Percentiles rank a stretch among this genome's conserved stretches.
phyloP scores from a whole-genome alignment of 2,797 vertebrate species.

The Sebastes flavidus region DNA sequence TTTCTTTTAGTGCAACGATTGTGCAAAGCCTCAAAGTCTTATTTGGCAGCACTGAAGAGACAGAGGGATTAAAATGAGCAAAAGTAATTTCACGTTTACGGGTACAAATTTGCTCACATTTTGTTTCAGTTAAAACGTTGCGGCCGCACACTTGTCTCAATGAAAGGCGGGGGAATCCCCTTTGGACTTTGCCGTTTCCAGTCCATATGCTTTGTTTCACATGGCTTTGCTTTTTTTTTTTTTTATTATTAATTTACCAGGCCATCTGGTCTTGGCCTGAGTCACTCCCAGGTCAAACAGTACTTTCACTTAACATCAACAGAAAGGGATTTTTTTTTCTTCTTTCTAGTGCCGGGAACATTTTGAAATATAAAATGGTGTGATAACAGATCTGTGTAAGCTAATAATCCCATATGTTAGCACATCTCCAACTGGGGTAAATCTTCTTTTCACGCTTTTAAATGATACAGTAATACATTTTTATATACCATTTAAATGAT shows the following conservation, averaged over 20 bases:
- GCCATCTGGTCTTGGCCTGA: slow-evolving; percentile 68
- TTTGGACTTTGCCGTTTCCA: slow-evolving; percentile 53
- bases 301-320: slow-evolving; percentile 65
- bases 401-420: slow-evolving; percentile 64
- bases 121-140: slow-evolving; percentile 57
- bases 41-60: slow-evolving; percentile 47
- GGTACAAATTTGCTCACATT: slow-evolving; percentile 65
- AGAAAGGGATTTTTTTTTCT: background rate
- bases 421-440: slow-evolving; percentile 57
- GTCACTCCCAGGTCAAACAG: slow-evolving; percentile 71
- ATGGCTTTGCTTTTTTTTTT: slow-evolving; percentile 27
- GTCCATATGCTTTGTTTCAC: slow-evolving; percentile 69
- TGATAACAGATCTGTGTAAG: slow-evolving; percentile 57
- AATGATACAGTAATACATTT: slow-evolving; percentile 19
- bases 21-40: slow-evolving; percentile 53
- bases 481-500: background rate
- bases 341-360: slow-evolving; percentile 17
- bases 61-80: slow-evolving; percentile 40
- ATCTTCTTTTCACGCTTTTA: slow-evolving; percentile 23
- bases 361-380: slow-evolving; percentile 48
- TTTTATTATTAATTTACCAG: slow-evolving; percentile 58
- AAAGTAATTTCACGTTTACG: slow-evolving; percentile 56
- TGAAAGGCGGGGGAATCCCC: slow-evolving; percentile 46
- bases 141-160: slow-evolving; percentile 54
- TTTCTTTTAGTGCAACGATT: slow-evolving; percentile 31